Base-by-base conservation (phyloP, 1,140 invertebrate genomes). In the Cephus cinctus region DNA sequence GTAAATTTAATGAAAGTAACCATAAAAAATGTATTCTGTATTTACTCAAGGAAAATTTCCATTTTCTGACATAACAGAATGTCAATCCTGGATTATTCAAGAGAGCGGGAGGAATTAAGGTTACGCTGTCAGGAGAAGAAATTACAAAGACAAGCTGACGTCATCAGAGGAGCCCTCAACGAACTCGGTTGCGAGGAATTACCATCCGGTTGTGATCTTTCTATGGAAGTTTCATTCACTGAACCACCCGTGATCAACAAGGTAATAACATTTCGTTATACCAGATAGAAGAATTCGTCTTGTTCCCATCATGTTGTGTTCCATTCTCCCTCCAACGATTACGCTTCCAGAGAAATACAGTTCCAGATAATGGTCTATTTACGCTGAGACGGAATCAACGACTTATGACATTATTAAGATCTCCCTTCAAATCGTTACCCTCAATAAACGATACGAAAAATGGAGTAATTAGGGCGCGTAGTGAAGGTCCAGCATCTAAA, bases 131-230 rank as follows among this genome's bases (percentile, higher is more conserved):
- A 85, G 50, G 89, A 94, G 69, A 83, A 88, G 41, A 91, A 90
- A 67, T 83, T 90, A 61, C 81, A 85, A 23, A 84, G 84, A 51
- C 85, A 94, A 66, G 83, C 86, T 4, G 88, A 93, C 55, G 81
- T 92, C 52, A 91, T 95, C 43, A 83, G 86, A 52, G 81, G 83
- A 23, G 88, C 91, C n/a, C 73, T 96, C 23, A 88, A 87, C 48
- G 86, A 90, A 66, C 78, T 93, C 4, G 91, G 91, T 22, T 91
- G 89, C 57, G 88, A 92, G 69, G 88, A 92, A 73, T 81, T 89
- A 32, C 90, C 91, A 19, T 85, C 85, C n/a, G 90, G 87, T 35
- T 89, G 89, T 65, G 90, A 92, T 56, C 67, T 88, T 21, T 80
- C 83, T 1, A 77, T 85, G 50, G 84, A 86, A 61, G 77, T 75